Evolutionary conservation across 2,888 invertebrate species (phyloP), one percentile per base, ranked within the genome.

Genomic region (Doris montereyensis): DNA sequence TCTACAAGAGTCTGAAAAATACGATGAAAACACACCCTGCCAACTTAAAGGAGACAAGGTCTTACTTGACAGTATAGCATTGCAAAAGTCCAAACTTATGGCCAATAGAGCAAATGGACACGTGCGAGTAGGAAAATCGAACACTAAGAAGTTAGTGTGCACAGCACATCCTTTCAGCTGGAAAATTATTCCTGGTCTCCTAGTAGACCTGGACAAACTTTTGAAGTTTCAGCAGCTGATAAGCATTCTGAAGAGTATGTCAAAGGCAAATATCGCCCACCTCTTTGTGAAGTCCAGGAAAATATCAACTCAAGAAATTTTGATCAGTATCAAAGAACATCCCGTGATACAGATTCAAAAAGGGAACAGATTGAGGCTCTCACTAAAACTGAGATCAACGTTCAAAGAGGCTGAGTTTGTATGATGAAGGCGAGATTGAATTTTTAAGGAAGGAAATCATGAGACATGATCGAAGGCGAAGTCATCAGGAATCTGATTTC

Each of bases 141-240:
- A 28, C 41, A 79, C 79, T 21, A 75, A 79, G 34, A 79, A 79
- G 41, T 57, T 79, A 76, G 60, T 71, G 79, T 79, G 41, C 75
- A 71, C 35, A 65, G 65, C 71, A 74, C 5, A 24, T 34, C 41
- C 4, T 34, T 57, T 58, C 24, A 65, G 24, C 5, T 57, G 26
- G 10, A 24, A n/a, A 26, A 78, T 21, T 28, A 52, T 28, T 28
- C 68, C 21, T 62, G 24, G 8, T 62, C 34, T 34, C 65, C 62
- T 4, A 13, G 5, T 52, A 30, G 21, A 21, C 52, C 68, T 13
- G 60, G n/a, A 74, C 57, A 28, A 2, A 32, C n/a, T n/a, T n/a
- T n/a, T n/a, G n/a, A n/a, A n/a, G n/a, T n/a, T n/a, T n/a, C n/a
- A n/a, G n/a, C n/a, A n/a, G n/a, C n/a, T n/a, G n/a, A n/a, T n/a